These are phyloP conservation scores for Calliopsis andreniformis DNA, from an alignment of 1,140 invertebrate species.

Conservation along the genomic window DNA sequence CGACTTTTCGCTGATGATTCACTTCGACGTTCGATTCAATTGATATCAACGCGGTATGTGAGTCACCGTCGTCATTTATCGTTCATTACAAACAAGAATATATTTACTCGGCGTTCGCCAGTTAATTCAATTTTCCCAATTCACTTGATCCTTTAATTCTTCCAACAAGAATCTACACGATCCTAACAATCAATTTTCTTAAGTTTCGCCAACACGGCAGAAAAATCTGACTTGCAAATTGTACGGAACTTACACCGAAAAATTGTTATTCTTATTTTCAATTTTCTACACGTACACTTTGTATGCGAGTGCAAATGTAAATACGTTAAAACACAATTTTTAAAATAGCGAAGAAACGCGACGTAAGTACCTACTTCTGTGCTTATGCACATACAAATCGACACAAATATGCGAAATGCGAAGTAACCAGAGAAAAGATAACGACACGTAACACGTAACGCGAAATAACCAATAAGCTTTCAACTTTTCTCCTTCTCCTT, in stretches of 20 bases:
- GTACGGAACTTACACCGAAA: not conserved
- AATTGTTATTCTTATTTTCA: not conserved
- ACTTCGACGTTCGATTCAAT: not conserved
- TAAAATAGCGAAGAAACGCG: not conserved
- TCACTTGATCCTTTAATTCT: not conserved
- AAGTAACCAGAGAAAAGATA: not conserved
- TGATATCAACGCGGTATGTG: not conserved
- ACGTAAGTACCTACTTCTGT: not conserved
- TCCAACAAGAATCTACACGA: not conserved
- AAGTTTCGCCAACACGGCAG: not conserved
- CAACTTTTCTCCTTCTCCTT: not conserved
- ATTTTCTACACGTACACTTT: not conserved
- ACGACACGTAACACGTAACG: not conserved
- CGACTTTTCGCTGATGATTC: not conserved
- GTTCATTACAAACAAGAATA: not conserved
- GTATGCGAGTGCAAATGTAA: not conserved
- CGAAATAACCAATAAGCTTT: not conserved
- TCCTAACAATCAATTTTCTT: not conserved
- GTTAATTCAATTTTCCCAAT: too few species aligned
- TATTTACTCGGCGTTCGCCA: not conserved
- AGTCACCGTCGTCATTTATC: not conserved
- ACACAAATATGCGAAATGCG: constrained; percentile 19
- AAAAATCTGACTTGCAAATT: not conserved
- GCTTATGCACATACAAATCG: constrained; percentile 1
- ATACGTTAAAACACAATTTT: not conserved